Evolutionary conservation across 2,113 vertebrate species (phyloP).

Genomic region (Otolemur garnettii): DNA sequence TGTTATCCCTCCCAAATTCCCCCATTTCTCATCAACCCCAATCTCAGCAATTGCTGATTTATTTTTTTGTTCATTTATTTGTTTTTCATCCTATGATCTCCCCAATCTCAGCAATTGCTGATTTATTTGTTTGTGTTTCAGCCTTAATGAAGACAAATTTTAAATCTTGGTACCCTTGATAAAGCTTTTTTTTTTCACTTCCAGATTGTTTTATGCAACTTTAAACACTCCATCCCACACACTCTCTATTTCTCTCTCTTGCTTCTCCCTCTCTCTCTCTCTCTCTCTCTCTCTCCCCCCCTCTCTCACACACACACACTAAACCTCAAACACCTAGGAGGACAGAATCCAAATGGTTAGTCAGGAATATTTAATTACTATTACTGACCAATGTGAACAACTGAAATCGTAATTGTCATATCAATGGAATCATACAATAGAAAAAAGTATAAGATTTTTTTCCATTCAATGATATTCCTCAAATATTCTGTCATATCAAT

Average conservation of each 20-base stretch:
- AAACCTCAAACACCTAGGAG: background rate
- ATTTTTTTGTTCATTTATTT: background rate
- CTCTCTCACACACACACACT: background rate
- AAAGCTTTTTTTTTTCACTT: background rate
- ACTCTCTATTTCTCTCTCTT: background rate
- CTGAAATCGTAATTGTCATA: slow-evolving; percentile 1
- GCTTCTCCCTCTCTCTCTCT: background rate
- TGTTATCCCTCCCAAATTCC: background rate
- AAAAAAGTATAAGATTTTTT: background rate
- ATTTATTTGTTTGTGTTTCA: background rate
- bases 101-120: background rate
- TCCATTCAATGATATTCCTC: background rate
- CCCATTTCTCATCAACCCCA: background rate
- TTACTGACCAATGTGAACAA: background rate
- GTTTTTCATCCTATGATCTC: no score
- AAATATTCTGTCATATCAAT: background rate
- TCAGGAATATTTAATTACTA: background rate
- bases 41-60: background rate
- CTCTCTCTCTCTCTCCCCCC: background rate
- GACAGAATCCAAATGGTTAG: background rate
- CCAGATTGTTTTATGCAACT: slow-evolving; percentile 18
- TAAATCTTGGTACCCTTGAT: background rate
- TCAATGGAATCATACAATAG: background rate
- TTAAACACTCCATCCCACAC: background rate
- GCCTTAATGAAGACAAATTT: slow-evolving; percentile 25